Conservation (phyloP, 2,113 vertebrate species). For the Aramus guarauna region DNA sequence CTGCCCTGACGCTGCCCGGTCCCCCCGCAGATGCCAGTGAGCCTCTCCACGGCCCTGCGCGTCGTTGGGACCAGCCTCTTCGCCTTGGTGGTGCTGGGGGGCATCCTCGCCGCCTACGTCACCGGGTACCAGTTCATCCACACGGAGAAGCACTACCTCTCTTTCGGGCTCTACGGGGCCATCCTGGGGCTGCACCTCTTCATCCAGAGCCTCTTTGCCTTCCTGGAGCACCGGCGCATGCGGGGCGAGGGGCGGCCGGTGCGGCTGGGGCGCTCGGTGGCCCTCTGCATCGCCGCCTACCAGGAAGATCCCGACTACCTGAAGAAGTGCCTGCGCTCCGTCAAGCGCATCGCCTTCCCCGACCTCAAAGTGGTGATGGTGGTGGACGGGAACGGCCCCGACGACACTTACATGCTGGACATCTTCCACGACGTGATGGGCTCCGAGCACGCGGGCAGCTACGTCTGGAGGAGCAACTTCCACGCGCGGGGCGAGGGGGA, state of each 20-base stretch:
- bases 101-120: slow-evolving; percentile 93
- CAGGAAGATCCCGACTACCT: slow-evolving; percentile 97
- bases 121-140: slow-evolving; percentile 99
- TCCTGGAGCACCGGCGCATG: slow-evolving; percentile 93
- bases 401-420: slow-evolving; percentile 96
- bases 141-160: slow-evolving; percentile 97
- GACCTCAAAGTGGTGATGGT: slow-evolving; percentile 95
- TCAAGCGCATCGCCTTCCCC: slow-evolving; percentile 89
- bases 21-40: slow-evolving; percentile 85
- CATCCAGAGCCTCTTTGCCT: slow-evolving; percentile 95
- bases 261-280: slow-evolving; percentile 80
- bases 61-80: slow-evolving; percentile 92
- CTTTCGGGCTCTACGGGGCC: slow-evolving; percentile 96
- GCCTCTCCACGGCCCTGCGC: slow-evolving; percentile 85
- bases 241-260: slow-evolving; percentile 72
- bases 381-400: slow-evolving; percentile 91
- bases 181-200: slow-evolving; percentile 94
- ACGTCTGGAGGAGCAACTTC: slow-evolving; percentile 94
- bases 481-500: slow-evolving; percentile 79
- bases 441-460: slow-evolving; percentile 79
- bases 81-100: slow-evolving; percentile 90
- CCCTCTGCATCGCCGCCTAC: slow-evolving; percentile 93
- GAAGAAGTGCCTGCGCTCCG: slow-evolving; percentile 90
- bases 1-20: not conserved
- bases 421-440: slow-evolving; percentile 96